Conservation (phyloP, 37 sponge, comb jelly and placozoan species). For the Chondrosia reniformis region DNA sequence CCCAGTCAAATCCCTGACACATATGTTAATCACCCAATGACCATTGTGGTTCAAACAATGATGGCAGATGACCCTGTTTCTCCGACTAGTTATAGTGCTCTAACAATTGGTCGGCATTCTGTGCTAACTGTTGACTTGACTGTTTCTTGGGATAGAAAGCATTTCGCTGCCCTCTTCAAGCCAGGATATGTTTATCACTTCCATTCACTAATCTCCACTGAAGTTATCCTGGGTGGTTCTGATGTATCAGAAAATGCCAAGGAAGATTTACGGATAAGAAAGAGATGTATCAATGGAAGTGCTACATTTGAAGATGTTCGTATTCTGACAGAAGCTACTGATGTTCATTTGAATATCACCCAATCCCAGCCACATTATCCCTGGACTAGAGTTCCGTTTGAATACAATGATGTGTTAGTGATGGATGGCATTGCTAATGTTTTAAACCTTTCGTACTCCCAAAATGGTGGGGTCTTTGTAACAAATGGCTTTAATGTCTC, state of each 20-base stretch:
- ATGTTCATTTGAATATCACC: conserved; percentile 50
- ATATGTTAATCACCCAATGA: conserved; percentile 36
- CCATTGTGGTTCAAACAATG: conserved; percentile 30
- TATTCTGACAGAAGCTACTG: conserved; percentile 23
- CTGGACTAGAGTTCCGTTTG: conserved; percentile 41
- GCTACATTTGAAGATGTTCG: conserved; percentile 47
- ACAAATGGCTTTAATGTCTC: conserved; percentile 41
- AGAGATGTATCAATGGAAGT: conserved; percentile 11
- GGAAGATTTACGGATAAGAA: conserved; percentile 31
- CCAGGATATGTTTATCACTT: conserved; percentile 9
- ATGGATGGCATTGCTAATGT: neutral
- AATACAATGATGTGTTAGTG: conserved; percentile 20
- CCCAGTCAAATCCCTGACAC: neutral
- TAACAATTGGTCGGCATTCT: conserved; percentile 47
- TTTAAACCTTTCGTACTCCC: neutral
- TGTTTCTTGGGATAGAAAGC: conserved; percentile 37
- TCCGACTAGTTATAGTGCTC: conserved; percentile 16
- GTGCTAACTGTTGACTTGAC: conserved; percentile 40
- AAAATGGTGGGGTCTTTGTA: conserved; percentile 31
- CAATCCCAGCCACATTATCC: conserved; percentile 40
- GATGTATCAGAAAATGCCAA: conserved; percentile 35
- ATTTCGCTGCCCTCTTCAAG: neutral
- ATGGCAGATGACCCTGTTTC: conserved; percentile 13
- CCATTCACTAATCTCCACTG: conserved; percentile 7
- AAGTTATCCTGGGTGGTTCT: conserved; percentile 26